Conservation (phyloP, 2,888 invertebrate species). For the Tenthredo distinguenda region DNA sequence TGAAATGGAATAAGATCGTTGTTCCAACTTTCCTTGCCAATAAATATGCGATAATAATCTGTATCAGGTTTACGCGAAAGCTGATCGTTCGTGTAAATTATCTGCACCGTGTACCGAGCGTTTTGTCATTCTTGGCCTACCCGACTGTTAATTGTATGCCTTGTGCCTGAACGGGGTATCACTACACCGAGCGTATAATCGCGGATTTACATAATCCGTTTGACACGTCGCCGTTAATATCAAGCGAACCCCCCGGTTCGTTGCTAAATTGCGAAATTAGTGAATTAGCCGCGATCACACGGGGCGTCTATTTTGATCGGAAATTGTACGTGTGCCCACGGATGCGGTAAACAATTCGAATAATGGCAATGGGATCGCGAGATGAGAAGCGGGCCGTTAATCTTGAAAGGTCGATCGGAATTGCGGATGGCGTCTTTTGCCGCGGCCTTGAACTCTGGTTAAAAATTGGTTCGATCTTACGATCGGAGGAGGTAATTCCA, state of each 20-base stretch:
- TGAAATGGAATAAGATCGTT: not conserved
- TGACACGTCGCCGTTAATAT: slow-evolving; percentile 22
- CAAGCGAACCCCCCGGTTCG: not conserved
- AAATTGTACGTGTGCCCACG: not conserved
- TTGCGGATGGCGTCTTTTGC: not conserved
- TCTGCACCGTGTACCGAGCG: not conserved
- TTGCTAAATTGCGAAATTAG: slow-evolving; percentile 30
- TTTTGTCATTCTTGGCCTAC: slow-evolving; percentile 26
- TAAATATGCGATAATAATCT: not conserved
- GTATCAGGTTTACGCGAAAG: not conserved
- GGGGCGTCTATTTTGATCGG: not conserved
- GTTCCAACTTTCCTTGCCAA: not conserved
- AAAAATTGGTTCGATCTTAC: not conserved
- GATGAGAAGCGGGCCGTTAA: not conserved
- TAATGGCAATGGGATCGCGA: not conserved
- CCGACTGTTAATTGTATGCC: not conserved
- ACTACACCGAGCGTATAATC: slow-evolving; percentile 10
- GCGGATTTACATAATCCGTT: slow-evolving; percentile 37
- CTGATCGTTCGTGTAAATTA: not conserved
- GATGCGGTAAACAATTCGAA: not conserved
- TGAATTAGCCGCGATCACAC: not conserved
- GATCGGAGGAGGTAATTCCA: not conserved
- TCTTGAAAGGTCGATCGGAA: not conserved
- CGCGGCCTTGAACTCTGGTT: slow-evolving; percentile 16
- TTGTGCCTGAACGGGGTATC: not conserved